A percentile compares a stretch with the other conserved stretches of the same genome.
Evolutionary conservation across 2,888 invertebrate species (phyloP).

Genomic region (Synanthedon myopaeformis): DNA sequence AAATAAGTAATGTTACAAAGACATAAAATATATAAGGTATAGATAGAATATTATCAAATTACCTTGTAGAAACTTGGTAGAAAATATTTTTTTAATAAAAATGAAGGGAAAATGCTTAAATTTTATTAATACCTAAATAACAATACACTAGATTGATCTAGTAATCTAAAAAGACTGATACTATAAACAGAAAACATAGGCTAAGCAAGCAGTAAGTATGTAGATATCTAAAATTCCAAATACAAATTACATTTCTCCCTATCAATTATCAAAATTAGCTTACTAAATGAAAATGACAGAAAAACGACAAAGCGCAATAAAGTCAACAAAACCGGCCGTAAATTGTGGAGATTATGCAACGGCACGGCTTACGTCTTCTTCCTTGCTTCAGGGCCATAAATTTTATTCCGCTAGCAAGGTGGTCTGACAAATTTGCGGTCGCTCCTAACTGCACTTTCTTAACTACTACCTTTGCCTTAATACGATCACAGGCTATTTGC

Average conservation of each 20-base stretch:
- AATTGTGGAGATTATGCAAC: conserved; percentile 66
- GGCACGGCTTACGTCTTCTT: conserved; percentile 59
- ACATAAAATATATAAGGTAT: too few relatives aligned
- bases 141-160: too few relatives aligned
- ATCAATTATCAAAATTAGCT: not conserved
- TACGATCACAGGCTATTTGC: not conserved
- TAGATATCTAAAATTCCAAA: conserved; percentile 2
- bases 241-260: not conserved
- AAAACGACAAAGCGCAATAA: conserved; percentile 47
- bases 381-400: conserved; percentile 61
- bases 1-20: too few relatives aligned
- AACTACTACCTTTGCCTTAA: not conserved
- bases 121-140: too few relatives aligned
- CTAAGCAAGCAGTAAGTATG: not conserved
- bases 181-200: not conserved
- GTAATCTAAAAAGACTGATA: too few relatives aligned
- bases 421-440: conserved; percentile 70
- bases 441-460: conserved; percentile 8
- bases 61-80: too few relatives aligned
- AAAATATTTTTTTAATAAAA: too few relatives aligned
- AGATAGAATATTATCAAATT: too few relatives aligned
- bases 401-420: conserved; percentile 63
- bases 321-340: conserved; percentile 55
- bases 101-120: too few relatives aligned
- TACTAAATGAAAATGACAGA: conserved; percentile 21